Percentiles rank a stretch among this genome's conserved stretches.
phyloP scores from a whole-genome alignment of 2,113 vertebrate species.

The Dolichotis patagonum region DNA sequence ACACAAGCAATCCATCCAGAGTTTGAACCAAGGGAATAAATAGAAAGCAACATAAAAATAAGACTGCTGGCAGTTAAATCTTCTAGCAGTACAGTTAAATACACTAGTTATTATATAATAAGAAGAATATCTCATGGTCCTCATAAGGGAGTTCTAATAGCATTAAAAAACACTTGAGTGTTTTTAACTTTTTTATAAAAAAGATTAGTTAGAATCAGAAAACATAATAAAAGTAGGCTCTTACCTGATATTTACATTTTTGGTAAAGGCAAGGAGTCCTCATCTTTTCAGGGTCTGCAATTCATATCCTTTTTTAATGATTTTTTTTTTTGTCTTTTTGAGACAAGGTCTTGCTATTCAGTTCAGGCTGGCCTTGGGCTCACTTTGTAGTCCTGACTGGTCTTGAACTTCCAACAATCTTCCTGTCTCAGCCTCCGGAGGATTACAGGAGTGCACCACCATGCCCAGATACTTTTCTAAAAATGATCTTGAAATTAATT shows the following conservation, averaged over 20 bases:
- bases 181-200: no score
- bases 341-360: no score
- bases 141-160: not conserved
- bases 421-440: no score
- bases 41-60: not conserved
- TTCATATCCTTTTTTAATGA: constrained; percentile 6
- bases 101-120: not conserved
- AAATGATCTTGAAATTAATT: constrained; percentile 56
- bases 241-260: constrained; percentile 42
- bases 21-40: not conserved
- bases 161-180: not conserved
- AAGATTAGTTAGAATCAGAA: constrained; percentile 48
- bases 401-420: no score
- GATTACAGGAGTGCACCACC: no score
- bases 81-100: not conserved
- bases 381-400: no score
- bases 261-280: not conserved
- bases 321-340: no score
- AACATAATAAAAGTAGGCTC: not conserved
- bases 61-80: not conserved
- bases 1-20: not conserved
- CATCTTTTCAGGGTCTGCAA: not conserved
- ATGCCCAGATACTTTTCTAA: no score
- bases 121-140: constrained; percentile 11
- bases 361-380: no score